Evolutionary conservation across 2,888 invertebrate species (phyloP).

Genomic region (Agonum fuliginosum): DNA sequence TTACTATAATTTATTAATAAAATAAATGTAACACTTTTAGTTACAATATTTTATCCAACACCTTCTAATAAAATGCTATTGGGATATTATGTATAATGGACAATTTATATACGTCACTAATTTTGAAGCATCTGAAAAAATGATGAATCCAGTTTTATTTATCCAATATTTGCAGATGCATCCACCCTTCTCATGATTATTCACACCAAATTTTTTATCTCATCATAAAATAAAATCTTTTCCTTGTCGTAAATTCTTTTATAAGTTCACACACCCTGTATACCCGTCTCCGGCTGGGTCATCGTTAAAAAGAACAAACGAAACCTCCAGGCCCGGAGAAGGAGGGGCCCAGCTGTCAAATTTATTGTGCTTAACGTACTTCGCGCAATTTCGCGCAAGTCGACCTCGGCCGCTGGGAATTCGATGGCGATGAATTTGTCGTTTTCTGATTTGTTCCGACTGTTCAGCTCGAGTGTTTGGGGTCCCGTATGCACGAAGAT

Average conservation of each 20-base stretch:
- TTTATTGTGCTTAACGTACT: slow-evolving; percentile 55
- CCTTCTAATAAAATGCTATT: no score
- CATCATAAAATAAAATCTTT: background rate
- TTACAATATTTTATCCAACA: no score
- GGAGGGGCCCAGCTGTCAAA: slow-evolving; percentile 24
- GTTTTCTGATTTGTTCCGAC: slow-evolving; percentile 47
- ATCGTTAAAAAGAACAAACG: slow-evolving; percentile 15
- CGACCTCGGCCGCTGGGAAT: slow-evolving; percentile 20
- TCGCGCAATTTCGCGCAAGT: slow-evolving; percentile 20
- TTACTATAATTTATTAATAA: no score
- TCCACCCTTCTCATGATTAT: background rate
- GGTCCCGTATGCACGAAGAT: background rate
- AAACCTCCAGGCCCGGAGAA: background rate
- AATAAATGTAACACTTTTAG: no score
- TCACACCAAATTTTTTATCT: background rate
- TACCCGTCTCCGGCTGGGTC: background rate
- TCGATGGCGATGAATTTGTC: slow-evolving; percentile 44
- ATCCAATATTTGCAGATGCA: background rate
- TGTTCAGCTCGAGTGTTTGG: background rate
- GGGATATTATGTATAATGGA: no score
- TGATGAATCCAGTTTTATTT: no score
- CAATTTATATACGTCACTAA: no score
- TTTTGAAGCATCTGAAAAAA: no score
- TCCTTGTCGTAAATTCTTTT: background rate
- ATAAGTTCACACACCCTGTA: background rate